Percentiles rank a stretch among this genome's conserved stretches.
phyloP scores from a whole-genome alignment of 2,888 invertebrate genomes.

The Troides aeacus region DNA sequence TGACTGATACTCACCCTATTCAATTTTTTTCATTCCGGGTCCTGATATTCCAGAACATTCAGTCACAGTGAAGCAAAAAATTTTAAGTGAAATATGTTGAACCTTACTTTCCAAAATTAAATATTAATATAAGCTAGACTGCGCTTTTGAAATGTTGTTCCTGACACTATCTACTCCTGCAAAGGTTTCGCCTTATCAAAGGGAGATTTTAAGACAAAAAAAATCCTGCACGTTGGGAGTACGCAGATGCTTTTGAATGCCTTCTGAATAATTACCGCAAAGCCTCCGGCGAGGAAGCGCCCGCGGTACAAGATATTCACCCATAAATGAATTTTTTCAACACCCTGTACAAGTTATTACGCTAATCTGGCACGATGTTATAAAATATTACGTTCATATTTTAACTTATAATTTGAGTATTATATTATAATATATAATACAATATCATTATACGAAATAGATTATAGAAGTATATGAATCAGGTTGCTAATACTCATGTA shows the following conservation, averaged over 20 bases:
- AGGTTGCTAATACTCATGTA: no score
- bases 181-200: constrained; percentile 35
- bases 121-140: constrained; percentile 10
- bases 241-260: constrained; percentile 66
- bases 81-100: not conserved
- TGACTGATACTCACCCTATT: no score
- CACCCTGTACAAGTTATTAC: constrained; percentile 13
- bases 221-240: constrained; percentile 52
- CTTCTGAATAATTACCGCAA: constrained; percentile 67
- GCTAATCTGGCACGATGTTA: not conserved
- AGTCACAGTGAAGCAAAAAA: no score
- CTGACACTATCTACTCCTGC: constrained; percentile 22
- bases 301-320: constrained; percentile 26
- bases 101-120: not conserved
- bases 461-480: no score
- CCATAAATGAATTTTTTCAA: constrained; percentile 19
- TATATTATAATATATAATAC: not conserved
- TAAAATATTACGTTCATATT: not conserved
- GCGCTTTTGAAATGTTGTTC: constrained; percentile 9
- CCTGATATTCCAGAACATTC: no score
- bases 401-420: not conserved
- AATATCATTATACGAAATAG: not conserved
- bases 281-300: constrained; percentile 46
- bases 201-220: constrained; percentile 50
- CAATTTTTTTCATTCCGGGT: no score